Percentiles rank a stretch among this genome's conserved stretches.
These are phyloP conservation scores for Pangasianodon gigas DNA, from an alignment of 2,113 vertebrate genomes.

Conservation along the genomic window DNA sequence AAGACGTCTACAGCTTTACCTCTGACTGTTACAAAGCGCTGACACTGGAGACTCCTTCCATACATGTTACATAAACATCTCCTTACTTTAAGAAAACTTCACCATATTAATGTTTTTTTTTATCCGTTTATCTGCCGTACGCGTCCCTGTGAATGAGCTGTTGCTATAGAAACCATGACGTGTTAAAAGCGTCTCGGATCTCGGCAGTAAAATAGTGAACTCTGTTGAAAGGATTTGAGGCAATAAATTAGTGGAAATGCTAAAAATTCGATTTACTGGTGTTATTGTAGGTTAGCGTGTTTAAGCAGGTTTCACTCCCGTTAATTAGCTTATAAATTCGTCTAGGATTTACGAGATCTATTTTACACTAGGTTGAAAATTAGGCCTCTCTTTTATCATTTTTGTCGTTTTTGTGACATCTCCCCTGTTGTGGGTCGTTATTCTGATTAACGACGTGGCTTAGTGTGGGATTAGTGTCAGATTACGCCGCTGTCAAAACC, in stretches of 20 bases:
- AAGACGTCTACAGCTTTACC: no score
- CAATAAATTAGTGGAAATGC: neutral
- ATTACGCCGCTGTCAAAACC: conserved; percentile 51
- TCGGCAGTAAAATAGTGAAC: neutral
- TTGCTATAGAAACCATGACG: neutral
- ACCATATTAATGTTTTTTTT: neutral
- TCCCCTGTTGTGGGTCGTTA: conserved; percentile 13
- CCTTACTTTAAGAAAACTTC: neutral
- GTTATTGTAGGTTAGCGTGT: neutral
- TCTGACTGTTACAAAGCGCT: no score
- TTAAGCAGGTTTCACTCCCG: neutral
- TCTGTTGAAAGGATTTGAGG: neutral
- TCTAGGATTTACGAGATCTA: neutral
- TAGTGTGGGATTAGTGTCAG: conserved; percentile 51
- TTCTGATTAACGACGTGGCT: conserved; percentile 61
- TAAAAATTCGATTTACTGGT: neutral
- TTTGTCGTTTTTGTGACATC: neutral
- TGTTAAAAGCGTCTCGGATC: neutral
- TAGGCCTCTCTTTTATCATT: conserved; percentile 5
- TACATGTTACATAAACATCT: neutral
- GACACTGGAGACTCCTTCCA: neutral
- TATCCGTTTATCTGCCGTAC: neutral
- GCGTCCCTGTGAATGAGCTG: neutral
- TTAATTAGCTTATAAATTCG: neutral
- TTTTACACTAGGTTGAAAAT: neutral